Evolutionary conservation across 2,888 invertebrate genomes (phyloP).

Genomic region (Zeuzera pyrina): DNA sequence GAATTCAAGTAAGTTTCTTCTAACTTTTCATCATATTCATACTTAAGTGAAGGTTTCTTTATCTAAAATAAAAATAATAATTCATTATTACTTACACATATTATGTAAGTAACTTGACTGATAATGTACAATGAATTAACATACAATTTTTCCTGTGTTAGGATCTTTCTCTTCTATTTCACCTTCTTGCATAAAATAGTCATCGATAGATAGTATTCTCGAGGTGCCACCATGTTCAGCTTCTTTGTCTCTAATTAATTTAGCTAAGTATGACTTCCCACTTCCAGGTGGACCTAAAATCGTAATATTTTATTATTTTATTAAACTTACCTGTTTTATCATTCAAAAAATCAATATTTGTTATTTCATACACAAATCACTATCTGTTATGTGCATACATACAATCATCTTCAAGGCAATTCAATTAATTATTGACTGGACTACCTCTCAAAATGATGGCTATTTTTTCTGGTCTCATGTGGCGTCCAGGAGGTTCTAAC

Average conservation of each 20-base stretch:
- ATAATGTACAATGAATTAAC: constrained; percentile 18
- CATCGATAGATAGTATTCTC: constrained; percentile 93
- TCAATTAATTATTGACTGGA: not conserved
- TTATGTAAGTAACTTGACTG: not conserved
- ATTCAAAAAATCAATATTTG: constrained; percentile 1
- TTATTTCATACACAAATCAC: not conserved
- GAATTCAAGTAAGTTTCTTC: constrained; percentile 88
- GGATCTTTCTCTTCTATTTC: constrained; percentile 81
- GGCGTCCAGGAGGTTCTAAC: constrained; percentile 84
- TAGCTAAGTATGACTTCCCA: constrained; percentile 93
- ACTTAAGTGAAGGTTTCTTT: constrained; percentile 80
- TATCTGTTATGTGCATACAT: not conserved
- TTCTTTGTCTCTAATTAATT: constrained; percentile 87
- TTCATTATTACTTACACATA: not conserved
- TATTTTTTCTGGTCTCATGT: constrained; percentile 84
- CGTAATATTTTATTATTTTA: constrained; percentile 1
- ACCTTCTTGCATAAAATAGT: constrained; percentile 94
- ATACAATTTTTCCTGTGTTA: constrained; percentile 80
- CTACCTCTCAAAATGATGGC: constrained; percentile 89
- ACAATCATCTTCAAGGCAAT: not conserved
- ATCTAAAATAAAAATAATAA: constrained; percentile 42
- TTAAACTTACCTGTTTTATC: constrained; percentile 1
- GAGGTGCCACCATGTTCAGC: constrained; percentile 91
- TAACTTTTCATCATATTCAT: constrained; percentile 90
- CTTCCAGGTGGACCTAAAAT: constrained; percentile 87